Base-by-base conservation (phyloP, 2,888 invertebrate species). In the Cataglyphis altisquamis region DNA sequence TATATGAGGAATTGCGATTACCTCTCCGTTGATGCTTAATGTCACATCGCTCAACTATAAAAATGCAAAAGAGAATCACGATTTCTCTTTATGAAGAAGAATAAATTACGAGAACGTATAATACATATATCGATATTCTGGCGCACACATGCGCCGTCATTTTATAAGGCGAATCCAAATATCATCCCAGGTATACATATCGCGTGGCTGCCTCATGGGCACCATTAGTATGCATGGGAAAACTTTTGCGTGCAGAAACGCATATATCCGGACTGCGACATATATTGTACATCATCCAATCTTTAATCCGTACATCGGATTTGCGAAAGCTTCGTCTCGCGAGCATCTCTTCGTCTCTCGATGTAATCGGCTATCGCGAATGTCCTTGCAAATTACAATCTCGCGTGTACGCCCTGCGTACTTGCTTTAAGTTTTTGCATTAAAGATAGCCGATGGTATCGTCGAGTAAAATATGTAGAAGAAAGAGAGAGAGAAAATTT, bases 151-250 rank as follows among this genome's bases (percentile, higher is more conserved):
- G 57, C 25, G 3, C 39, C 10, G 5, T 39, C 10, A 60, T 45
- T 73, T 48, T 60, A 60, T n/a, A 73, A 60, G 5, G 45, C 5
- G 8, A 18, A 21, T 32, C 6, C 15, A 15, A 70, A 15, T 25
- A 45, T 48, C 25, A 73, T 48, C 3, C 41, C 10, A 8, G 10
- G 6, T 60, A 4, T 60, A 4, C 21, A 15, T 41, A 57, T 64
- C 21, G 41, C 10, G 18, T n/a, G 45, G 29, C 45, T 80, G 45
- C 8, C 74, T 80, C 45, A 10, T 32, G 45, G 45, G 18, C 39
- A 60, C 45, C 83, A 91, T 92, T 87, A 88, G 89, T 92, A 92
- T 92, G 88, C 91, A 92, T 92, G 88, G 88, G 89, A 91, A 92
- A 92, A 92, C 90, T 92, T 92, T 74, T 72, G 52, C 66, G 12